phyloP scores from a whole-genome alignment of 2,797 vertebrate genomes.

The Brachymystax lenok region DNA sequence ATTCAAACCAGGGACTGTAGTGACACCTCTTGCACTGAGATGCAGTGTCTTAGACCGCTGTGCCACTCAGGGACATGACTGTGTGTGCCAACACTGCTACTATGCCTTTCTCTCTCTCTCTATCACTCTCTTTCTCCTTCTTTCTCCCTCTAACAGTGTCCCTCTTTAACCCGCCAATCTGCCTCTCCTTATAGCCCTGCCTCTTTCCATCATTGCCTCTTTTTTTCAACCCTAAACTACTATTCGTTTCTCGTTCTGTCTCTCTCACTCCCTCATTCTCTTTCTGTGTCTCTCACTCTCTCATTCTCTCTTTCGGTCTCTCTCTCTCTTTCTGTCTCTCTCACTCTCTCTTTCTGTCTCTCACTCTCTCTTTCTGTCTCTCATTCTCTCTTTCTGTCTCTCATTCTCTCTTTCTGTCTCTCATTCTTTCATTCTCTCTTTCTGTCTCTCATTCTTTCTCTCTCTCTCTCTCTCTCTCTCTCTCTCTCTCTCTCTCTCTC shows the following conservation, averaged over 20 bases:
- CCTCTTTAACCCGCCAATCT: not conserved
- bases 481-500: not conserved
- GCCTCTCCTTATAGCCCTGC: not conserved
- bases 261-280: not conserved
- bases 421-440: not conserved
- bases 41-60: too few relatives aligned
- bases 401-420: not conserved
- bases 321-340: not conserved
- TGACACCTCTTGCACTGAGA: too few relatives aligned
- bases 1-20: too few relatives aligned
- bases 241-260: not conserved
- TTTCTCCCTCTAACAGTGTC: not conserved
- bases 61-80: conserved; percentile 22
- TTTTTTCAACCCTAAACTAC: not conserved
- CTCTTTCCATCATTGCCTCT: conserved; percentile 2
- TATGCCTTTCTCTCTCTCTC: not conserved
- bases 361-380: not conserved
- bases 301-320: not conserved
- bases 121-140: not conserved
- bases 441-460: not conserved
- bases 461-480: not conserved
- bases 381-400: not conserved
- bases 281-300: not conserved
- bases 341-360: not conserved
- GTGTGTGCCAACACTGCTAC: not conserved